A percentile compares a stretch with the other conserved stretches of the same genome.
Conservation (phyloP, 2,888 invertebrate species). For the Aporophyla nigra region DNA sequence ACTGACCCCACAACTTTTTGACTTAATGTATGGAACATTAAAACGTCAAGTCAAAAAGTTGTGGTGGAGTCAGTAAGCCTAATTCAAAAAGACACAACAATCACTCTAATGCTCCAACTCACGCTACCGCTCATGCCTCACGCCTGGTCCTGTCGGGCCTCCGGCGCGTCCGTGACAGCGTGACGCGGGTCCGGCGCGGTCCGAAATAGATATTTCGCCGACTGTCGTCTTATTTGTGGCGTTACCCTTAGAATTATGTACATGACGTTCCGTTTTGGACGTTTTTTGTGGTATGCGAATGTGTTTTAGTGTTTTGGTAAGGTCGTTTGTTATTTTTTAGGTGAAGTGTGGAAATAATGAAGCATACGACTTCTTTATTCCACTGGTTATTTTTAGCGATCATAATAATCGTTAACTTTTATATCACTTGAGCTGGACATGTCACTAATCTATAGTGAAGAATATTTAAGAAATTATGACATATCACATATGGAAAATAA, state of each 20-base stretch:
- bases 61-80: too few species aligned
- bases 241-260: conserved; percentile 76
- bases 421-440: background rate
- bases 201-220: conserved; percentile 88
- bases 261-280: conserved; percentile 73
- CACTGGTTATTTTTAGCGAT: background rate
- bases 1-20: too few species aligned
- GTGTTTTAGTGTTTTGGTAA: conserved; percentile 34
- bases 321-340: conserved; percentile 43
- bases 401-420: too few species aligned
- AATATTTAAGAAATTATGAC: background rate
- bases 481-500: background rate
- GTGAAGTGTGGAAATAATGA: conserved; percentile 2
- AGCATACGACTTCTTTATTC: background rate
- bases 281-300: conserved; percentile 57
- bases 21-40: too few species aligned
- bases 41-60: too few species aligned
- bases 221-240: conserved; percentile 82
- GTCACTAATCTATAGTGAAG: background rate
- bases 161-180: conserved; percentile 82
- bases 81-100: background rate
- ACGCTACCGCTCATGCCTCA: conserved; percentile 69
- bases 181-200: conserved; percentile 88
- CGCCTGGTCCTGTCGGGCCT: conserved; percentile 61
- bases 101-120: too few species aligned